Base-by-base conservation (phyloP, 1,140 invertebrate species). In the Scaptomyza montana region DNA sequence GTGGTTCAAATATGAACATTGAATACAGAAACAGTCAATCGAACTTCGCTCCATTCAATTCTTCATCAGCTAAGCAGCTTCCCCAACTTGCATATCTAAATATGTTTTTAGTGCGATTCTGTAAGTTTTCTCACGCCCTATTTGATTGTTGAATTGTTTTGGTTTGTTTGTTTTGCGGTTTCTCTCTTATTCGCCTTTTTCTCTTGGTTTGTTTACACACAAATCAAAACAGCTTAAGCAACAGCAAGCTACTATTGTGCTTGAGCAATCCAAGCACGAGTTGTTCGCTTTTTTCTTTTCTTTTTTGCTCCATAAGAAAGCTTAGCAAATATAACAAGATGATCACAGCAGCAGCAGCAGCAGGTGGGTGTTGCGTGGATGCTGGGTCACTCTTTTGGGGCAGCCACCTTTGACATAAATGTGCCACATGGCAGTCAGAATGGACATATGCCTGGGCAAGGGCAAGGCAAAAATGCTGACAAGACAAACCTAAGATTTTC, bases 271-370 rank as follows among this genome's bases (percentile, higher is more conserved):
- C 62, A 56, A 78, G 82, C 82, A 85, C 82, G 78, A 80, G 50
- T 68, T 68, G 64, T 47, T 50, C 63, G 62, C 21, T 0, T 25
- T 25, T 66, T 89, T 64, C 79, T 84, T 76, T 84, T 79, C 78
- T 70, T 89, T 70, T 89, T 67, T 89, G 84, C 84, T 86, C 82
- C 82, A 86, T 86, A 89, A 86, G 82, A 89, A 80, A 82, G 64
- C 70, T 76, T 66, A 55, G 78, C 59, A 64, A 80, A 77, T 74
- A 77, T 53, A 77, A 25, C 63, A 60, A 43, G 39, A n/a, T 43
- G 63, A 72, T 72, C 69, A 33, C 41, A 59, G 50, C 36, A 57
- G 55, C 16, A n/a, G n/a, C 41, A 59, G 50, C 36, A 66, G 36
- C 46, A 50, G 10, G 10, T 43, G 39, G 39, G 39, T n/a, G n/a